These are phyloP conservation scores for Lordiphosa stackelbergi DNA, from an alignment of 1,140 invertebrate species.

Conservation along the genomic window DNA sequence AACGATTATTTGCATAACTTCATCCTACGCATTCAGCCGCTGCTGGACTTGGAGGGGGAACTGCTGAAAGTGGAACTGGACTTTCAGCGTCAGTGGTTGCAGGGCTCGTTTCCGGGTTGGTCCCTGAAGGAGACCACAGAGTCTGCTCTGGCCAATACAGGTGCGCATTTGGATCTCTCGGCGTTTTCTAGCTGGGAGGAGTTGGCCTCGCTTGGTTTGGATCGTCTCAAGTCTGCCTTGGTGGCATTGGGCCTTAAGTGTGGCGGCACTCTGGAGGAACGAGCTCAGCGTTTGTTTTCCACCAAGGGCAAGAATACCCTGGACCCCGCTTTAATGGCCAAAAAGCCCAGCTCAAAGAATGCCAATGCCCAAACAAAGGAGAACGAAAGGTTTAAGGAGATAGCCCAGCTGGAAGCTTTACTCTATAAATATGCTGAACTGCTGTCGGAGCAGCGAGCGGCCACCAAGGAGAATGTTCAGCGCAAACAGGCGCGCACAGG, in stretches of 20 bases:
- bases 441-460: slow-evolving; percentile 88
- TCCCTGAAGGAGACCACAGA: slow-evolving; percentile 91
- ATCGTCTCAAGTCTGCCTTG: slow-evolving; percentile 97
- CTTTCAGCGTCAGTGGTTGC: slow-evolving; percentile 92
- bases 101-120: slow-evolving; percentile 95
- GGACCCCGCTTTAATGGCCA: slow-evolving; percentile 93
- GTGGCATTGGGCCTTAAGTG: slow-evolving; percentile 99
- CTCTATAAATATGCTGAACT: slow-evolving; percentile 91
- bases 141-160: slow-evolving; percentile 93
- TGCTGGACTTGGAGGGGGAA: slow-evolving; percentile 90
- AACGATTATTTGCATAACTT: slow-evolving; percentile 94
- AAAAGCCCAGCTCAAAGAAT: slow-evolving; percentile 84
- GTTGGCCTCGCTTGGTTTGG: slow-evolving; percentile 95
- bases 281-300: slow-evolving; percentile 95
- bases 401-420: slow-evolving; percentile 92
- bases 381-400: slow-evolving; percentile 87
- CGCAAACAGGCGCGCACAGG: slow-evolving; percentile 97
- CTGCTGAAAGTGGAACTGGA: slow-evolving; percentile 88
- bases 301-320: slow-evolving; percentile 96
- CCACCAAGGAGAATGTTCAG: slow-evolving; percentile 98
- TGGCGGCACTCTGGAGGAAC: slow-evolving; percentile 97
- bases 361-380: slow-evolving; percentile 83
- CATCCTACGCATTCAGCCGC: slow-evolving; percentile 91
- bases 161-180: slow-evolving; percentile 96
- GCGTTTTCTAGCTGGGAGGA: slow-evolving; percentile 99